Conservation (phyloP, 2,888 invertebrate genomes). For the Athalia circularis region DNA sequence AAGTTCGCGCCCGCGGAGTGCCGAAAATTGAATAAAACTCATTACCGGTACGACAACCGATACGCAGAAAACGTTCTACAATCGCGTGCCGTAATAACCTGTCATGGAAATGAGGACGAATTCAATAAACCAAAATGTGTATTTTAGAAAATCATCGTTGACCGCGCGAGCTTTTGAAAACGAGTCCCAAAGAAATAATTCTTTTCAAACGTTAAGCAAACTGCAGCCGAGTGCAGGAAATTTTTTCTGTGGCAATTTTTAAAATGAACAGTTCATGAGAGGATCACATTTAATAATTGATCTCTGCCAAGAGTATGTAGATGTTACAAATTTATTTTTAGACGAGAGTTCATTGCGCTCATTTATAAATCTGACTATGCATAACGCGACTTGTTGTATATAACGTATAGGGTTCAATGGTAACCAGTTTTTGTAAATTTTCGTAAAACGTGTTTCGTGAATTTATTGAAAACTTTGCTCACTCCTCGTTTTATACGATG, state of each 20-base stretch:
- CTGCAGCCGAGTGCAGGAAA: neutral
- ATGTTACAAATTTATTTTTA: conserved; percentile 9
- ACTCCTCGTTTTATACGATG: neutral
- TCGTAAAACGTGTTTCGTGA: neutral
- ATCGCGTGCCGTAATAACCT: conserved; percentile 2
- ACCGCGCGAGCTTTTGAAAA: too few species aligned
- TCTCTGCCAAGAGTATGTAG: neutral
- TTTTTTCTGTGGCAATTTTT: neutral
- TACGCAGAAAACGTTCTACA: conserved; percentile 9
- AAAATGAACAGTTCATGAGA: neutral
- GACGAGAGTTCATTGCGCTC: conserved; percentile 19
- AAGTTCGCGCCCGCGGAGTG: conserved; percentile 16
- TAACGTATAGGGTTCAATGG: too few species aligned
- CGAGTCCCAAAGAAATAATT: neutral
- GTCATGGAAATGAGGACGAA: neutral
- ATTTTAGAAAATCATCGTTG: too few species aligned
- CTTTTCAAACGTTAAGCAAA: neutral
- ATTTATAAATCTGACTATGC: neutral
- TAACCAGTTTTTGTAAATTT: too few species aligned
- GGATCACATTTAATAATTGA: neutral
- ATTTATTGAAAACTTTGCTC: neutral
- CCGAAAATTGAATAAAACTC: conserved; percentile 32
- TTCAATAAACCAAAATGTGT: neutral
- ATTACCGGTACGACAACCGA: conserved; percentile 26
- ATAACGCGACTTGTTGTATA: too few species aligned